Evolutionary conservation across 2,797 vertebrate genomes (phyloP).

Genomic region (Molossus molossus): DNA sequence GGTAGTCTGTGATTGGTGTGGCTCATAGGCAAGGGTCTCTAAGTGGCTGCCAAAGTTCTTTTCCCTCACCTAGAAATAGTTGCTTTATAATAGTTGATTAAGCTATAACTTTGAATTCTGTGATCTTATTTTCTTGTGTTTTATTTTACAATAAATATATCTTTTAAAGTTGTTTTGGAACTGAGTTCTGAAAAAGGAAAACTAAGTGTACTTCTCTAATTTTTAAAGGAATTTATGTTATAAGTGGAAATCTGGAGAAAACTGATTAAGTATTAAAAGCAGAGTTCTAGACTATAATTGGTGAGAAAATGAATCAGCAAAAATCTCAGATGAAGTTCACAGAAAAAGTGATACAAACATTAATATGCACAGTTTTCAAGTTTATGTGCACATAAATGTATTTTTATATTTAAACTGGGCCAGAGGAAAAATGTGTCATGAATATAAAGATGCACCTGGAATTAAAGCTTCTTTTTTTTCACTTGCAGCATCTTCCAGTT

Average conservation of each 20-base stretch:
- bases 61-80: neutral
- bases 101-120: neutral
- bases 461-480: neutral
- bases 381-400: neutral
- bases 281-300: neutral
- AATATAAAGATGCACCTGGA: slow-evolving; percentile 40
- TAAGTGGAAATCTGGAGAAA: neutral
- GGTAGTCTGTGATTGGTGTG: fast-evolving
- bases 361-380: neutral
- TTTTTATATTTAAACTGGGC: neutral
- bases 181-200: neutral
- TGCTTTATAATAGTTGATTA: neutral
- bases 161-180: neutral
- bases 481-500: neutral
- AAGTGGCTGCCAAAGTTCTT: neutral
- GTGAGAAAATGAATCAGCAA: neutral
- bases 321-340: neutral
- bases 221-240: neutral
- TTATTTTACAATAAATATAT: neutral
- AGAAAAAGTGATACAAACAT: neutral
- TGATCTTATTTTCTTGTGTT: neutral
- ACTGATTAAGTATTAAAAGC: neutral
- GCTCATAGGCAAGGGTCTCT: neutral
- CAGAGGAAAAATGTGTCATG: slow-evolving; percentile 6
- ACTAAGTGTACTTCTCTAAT: neutral